Conservation (phyloP, 2,888 invertebrate species). For the Scrobipalpa costella region DNA sequence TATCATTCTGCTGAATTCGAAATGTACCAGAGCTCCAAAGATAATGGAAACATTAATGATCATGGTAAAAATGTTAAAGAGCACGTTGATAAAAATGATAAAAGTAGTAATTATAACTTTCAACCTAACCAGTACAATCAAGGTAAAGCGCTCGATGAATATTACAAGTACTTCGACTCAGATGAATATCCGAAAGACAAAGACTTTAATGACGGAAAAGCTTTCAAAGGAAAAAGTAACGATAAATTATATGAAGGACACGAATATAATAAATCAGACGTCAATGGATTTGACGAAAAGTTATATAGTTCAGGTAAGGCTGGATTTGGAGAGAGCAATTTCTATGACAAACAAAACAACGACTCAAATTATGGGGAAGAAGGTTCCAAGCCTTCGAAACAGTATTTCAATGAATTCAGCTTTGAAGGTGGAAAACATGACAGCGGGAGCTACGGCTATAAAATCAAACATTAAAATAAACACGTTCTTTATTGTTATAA, state of each 20-base stretch:
- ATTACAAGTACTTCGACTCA: slow-evolving; percentile 85
- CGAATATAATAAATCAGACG: slow-evolving; percentile 72
- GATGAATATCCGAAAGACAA: slow-evolving; percentile 87
- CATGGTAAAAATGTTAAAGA: slow-evolving; percentile 47
- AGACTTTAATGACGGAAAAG: slow-evolving; percentile 84
- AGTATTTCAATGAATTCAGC: slow-evolving; percentile 74
- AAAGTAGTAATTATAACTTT: slow-evolving; percentile 59
- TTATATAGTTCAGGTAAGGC: slow-evolving; percentile 74
- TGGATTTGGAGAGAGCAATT: slow-evolving; percentile 74
- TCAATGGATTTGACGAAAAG: slow-evolving; percentile 78
- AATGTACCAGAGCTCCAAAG: slow-evolving; percentile 75
- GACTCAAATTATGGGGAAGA: slow-evolving; percentile 62
- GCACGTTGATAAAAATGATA: background rate
- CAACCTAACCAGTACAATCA: slow-evolving; percentile 78
- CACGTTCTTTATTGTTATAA: slow-evolving; percentile 53
- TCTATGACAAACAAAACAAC: slow-evolving; percentile 72
- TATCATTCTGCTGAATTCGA: slow-evolving; percentile 78
- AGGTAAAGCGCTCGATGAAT: slow-evolving; percentile 84
- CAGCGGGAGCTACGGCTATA: slow-evolving; percentile 73
- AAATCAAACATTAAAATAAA: slow-evolving; percentile 58
- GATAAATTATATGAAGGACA: slow-evolving; percentile 80
- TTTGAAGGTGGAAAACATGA: slow-evolving; percentile 50
- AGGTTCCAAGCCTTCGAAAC: slow-evolving; percentile 73
- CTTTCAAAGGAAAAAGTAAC: slow-evolving; percentile 79
- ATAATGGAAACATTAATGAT: slow-evolving; percentile 77